Conservation (phyloP, 2,888 invertebrate species). For the Tenthredo amoena region DNA sequence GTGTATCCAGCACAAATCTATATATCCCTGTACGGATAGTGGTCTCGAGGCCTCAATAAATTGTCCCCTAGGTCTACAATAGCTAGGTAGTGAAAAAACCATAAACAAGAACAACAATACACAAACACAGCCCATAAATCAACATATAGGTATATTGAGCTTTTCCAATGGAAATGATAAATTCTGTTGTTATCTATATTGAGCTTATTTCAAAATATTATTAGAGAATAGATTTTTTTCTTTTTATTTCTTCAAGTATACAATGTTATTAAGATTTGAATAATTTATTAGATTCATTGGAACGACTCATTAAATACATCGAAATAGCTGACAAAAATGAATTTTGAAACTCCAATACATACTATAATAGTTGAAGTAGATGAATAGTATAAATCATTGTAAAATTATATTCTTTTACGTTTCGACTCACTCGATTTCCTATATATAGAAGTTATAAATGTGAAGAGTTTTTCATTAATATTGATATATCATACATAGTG, state of each 20-base stretch:
- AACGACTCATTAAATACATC: not conserved
- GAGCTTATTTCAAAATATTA: not conserved
- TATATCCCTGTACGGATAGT: slow-evolving; percentile 54
- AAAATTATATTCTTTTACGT: slow-evolving; percentile 72
- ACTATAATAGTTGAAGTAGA: not conserved
- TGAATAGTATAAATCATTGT: slow-evolving; percentile 60
- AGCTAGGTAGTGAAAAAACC: slow-evolving; percentile 8
- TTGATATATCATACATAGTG: not conserved
- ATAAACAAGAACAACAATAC: not conserved
- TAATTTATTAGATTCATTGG: not conserved
- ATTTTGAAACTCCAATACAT: not conserved
- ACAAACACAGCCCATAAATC: not conserved
- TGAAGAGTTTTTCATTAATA: slow-evolving; percentile 7
- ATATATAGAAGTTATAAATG: slow-evolving; percentile 51
- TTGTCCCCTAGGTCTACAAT: not conserved
- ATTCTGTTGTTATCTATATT: not conserved
- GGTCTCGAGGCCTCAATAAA: slow-evolving; percentile 4
- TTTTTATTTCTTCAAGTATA: not conserved
- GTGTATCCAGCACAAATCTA: slow-evolving; percentile 73
- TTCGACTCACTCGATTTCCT: slow-evolving; percentile 64
- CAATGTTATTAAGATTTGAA: not conserved
- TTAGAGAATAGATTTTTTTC: not conserved
- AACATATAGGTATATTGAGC: slow-evolving; percentile 13
- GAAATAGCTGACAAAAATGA: not conserved
- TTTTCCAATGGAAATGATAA: slow-evolving; percentile 19